These are phyloP conservation scores for Vireo altiloquus DNA, from an alignment of 2,113 vertebrate species.

Conservation along the genomic window DNA sequence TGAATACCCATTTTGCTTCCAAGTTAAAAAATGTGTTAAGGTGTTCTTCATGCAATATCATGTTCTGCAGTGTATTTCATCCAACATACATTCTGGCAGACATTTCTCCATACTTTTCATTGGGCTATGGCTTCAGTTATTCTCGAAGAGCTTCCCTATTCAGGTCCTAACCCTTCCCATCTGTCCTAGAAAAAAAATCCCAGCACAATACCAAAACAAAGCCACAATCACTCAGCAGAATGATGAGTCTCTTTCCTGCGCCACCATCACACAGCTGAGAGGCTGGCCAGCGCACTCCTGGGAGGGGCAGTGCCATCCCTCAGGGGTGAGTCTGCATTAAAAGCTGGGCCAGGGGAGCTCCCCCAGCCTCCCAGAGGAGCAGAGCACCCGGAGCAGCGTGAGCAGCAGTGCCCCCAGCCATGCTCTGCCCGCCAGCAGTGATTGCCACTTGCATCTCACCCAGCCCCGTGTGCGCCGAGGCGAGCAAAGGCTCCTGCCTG, in stretches of 20 bases:
- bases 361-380: accelerated
- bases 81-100: background rate
- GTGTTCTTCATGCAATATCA: accelerated
- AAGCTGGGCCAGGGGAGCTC: background rate
- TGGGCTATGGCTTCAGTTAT: background rate
- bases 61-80: background rate
- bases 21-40: background rate
- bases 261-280: background rate
- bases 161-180: background rate
- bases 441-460: no score
- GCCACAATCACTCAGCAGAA: no score
- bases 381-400: accelerated
- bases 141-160: background rate
- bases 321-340: accelerated
- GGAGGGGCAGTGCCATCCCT: background rate
- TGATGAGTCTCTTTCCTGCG: background rate
- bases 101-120: background rate
- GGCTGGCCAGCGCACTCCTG: background rate
- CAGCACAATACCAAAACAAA: background rate
- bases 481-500: background rate
- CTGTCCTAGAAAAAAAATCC: background rate
- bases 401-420: background rate
- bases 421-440: background rate
- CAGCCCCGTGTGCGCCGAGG: accelerated
- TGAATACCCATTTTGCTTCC: background rate